phyloP scores from a whole-genome alignment of 2,113 vertebrate species.

The Dipodomys spectabilis region DNA sequence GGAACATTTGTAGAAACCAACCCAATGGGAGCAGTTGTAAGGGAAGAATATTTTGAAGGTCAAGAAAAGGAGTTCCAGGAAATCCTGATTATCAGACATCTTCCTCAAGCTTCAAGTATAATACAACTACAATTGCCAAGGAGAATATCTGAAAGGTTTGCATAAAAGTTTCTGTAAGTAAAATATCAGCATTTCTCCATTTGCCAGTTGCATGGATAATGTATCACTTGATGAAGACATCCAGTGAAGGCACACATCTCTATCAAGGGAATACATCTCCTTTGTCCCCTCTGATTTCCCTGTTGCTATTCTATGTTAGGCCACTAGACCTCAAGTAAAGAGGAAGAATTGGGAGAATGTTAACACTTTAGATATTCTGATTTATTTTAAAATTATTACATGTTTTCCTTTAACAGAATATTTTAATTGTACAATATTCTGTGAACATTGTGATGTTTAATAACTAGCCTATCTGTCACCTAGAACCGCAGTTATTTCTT shows the following conservation, averaged over 20 bases:
- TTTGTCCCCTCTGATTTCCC: background rate
- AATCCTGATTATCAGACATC: background rate
- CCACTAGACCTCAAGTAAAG: background rate
- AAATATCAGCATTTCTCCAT: background rate
- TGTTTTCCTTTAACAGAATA: background rate
- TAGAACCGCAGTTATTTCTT: background rate
- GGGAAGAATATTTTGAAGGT: background rate
- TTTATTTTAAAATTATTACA: background rate
- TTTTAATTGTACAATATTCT: background rate
- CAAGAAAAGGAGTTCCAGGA: background rate
- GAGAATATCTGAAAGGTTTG: accelerated
- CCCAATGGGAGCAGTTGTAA: background rate
- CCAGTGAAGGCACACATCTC: background rate
- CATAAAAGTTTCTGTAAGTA: no score
- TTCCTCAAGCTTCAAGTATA: background rate
- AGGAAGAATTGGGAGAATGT: background rate
- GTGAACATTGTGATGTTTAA: no score
- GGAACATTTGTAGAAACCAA: no score
- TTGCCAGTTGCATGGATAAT: background rate
- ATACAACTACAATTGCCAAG: background rate
- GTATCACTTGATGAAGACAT: background rate
- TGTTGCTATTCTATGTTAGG: background rate
- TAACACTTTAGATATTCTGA: background rate
- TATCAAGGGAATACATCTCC: no score
- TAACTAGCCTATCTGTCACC: background rate